Conservation (phyloP, 2,113 vertebrate genomes). For the Megaceryle torquata region DNA sequence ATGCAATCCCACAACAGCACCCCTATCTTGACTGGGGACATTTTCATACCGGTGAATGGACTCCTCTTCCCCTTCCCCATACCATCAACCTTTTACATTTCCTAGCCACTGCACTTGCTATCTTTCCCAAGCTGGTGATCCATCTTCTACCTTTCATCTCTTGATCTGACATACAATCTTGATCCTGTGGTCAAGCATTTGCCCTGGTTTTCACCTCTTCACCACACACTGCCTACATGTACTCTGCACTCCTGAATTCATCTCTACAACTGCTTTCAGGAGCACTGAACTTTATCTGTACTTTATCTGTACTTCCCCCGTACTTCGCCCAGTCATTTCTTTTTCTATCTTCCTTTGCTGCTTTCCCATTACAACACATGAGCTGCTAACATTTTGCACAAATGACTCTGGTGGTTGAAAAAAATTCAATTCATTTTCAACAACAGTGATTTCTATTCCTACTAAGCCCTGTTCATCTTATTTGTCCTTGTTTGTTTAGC, state of each 20-base stretch:
- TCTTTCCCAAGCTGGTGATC: background rate
- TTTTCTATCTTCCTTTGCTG: background rate
- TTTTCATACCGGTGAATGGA: background rate
- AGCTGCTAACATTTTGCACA: background rate
- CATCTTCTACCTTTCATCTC: conserved; percentile 28
- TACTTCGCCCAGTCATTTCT: background rate
- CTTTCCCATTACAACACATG: background rate
- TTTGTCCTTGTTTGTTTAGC: conserved; percentile 11
- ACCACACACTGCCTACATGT: background rate
- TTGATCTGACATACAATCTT: background rate
- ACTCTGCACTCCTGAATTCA: background rate
- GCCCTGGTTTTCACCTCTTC: conserved; percentile 17
- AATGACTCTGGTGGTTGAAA: background rate
- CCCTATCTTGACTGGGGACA: background rate
- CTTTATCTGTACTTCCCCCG: background rate
- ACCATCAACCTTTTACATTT: background rate
- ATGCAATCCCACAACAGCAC: background rate
- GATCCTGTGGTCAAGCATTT: background rate
- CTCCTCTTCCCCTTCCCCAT: background rate
- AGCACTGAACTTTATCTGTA: background rate
- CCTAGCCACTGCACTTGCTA: background rate
- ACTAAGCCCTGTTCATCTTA: background rate
- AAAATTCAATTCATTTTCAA: background rate
- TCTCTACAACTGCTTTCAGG: background rate
- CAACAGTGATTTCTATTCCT: background rate